Evolutionary conservation across 2,888 invertebrate species (phyloP).

Genomic region (Agrotis ipsilon): DNA sequence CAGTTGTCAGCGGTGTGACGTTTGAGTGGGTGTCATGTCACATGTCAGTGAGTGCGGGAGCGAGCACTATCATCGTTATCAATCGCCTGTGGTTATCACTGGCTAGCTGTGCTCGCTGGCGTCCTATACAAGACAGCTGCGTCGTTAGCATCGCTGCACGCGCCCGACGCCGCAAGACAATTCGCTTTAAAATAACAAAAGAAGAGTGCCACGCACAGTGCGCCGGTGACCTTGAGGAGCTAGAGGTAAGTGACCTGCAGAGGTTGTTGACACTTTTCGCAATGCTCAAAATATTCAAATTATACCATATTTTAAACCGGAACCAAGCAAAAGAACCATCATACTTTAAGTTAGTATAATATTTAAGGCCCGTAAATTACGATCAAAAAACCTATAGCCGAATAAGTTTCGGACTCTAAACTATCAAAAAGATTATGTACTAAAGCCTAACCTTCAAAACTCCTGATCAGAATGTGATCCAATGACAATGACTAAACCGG

Average conservation of each 20-base stretch:
- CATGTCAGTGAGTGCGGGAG: constrained; percentile 15
- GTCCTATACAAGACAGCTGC: constrained; percentile 38
- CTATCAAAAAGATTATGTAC: neutral
- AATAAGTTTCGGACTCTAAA: neutral
- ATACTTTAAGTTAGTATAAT: neutral
- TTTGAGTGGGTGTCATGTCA: constrained; percentile 11
- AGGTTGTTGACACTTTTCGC: constrained; percentile 72
- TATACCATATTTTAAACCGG: constrained; percentile 1
- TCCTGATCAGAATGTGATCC: too few species aligned
- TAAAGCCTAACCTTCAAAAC: constrained; percentile 3
- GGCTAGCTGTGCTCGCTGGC: constrained; percentile 21
- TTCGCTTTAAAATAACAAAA: constrained; percentile 1
- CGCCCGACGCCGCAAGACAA: neutral
- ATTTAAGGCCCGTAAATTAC: neutral
- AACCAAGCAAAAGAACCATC: neutral
- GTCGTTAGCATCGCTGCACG: constrained; percentile 42
- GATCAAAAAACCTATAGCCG: neutral
- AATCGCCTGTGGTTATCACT: too few species aligned
- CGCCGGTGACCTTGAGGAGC: constrained; percentile 45
- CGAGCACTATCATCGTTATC: constrained; percentile 37
- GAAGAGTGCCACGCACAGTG: constrained; percentile 16
- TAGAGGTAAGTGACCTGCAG: constrained; percentile 79
- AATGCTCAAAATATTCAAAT: constrained; percentile 50
- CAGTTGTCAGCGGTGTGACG: constrained; percentile 41
- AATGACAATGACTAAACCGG: constrained; percentile 18